Percentiles rank a stretch among this genome's conserved stretches.
phyloP scores from a whole-genome alignment of 2,113 vertebrate genomes.

The Oreochromis aureus region DNA sequence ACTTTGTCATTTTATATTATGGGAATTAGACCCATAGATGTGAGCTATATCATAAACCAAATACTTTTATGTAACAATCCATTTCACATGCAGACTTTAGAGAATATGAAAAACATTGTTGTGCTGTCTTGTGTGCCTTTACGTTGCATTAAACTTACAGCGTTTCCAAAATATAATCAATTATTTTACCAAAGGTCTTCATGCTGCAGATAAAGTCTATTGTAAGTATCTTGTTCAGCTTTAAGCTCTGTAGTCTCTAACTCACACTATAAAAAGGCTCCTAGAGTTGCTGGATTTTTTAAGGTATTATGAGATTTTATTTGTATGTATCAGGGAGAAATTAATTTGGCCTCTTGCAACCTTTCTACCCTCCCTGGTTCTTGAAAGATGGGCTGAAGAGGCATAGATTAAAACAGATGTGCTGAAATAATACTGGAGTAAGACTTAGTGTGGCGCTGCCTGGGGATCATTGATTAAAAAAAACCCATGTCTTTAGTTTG shows the following conservation, averaged over 20 bases:
- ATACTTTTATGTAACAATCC: neutral
- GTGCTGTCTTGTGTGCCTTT: neutral
- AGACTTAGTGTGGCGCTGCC: constrained; percentile 81
- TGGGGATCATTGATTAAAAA: constrained; percentile 93
- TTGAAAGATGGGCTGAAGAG: constrained; percentile 88
- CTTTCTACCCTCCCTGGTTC: constrained; percentile 50
- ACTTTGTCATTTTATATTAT: neutral
- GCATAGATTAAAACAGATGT: constrained; percentile 96
- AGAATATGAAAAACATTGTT: neutral
- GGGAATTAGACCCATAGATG: neutral
- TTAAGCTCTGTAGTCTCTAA: neutral
- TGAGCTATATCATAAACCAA: neutral
- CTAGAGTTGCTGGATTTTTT: neutral
- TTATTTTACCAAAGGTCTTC: neutral
- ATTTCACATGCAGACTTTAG: neutral
- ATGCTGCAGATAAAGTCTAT: neutral
- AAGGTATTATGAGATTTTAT: neutral
- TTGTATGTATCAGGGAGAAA: constrained; percentile 53
- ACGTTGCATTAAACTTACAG: neutral
- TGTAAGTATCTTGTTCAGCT: neutral
- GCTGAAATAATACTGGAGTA: constrained; percentile 79
- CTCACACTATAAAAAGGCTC: neutral
- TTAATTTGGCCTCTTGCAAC: constrained; percentile 74
- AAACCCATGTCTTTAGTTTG: constrained; percentile 85
- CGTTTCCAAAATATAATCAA: neutral